Conservation (phyloP, 2,888 invertebrate genomes). For the Rhagonycha fulva region DNA sequence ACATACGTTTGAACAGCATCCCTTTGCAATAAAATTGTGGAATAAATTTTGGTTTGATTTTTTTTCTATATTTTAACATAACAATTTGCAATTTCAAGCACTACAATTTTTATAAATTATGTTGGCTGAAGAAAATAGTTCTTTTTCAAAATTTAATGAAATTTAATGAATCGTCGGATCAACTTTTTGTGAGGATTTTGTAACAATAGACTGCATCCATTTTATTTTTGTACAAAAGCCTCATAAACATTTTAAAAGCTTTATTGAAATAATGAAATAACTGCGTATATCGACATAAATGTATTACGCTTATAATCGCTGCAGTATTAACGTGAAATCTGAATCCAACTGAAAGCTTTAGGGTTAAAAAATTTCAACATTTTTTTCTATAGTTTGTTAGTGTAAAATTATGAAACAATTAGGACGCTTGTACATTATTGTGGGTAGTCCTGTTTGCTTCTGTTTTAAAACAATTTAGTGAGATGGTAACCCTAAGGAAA, state of each 20-base stretch:
- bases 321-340: neutral
- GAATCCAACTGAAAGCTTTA: neutral
- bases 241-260: neutral
- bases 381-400: neutral
- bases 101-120: neutral
- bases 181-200: neutral
- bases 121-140: neutral
- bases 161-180: neutral
- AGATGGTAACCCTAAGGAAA: constrained; percentile 6
- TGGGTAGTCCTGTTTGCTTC: neutral
- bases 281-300: neutral
- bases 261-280: neutral
- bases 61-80: neutral
- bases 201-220: neutral
- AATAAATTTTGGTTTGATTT: constrained; percentile 4
- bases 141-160: neutral
- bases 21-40: constrained; percentile 15
- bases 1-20: constrained; percentile 11
- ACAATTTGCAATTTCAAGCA: neutral
- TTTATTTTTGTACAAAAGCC: neutral
- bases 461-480: constrained; percentile 1
- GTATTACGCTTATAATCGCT: constrained; percentile 1
- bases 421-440: neutral
- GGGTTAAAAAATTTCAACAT: too few species aligned
- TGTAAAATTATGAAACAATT: constrained; percentile 7